A percentile compares a stretch with the other conserved stretches of the same genome.
Conservation (phyloP, 2,888 invertebrate species). For the Apoda limacodes region DNA sequence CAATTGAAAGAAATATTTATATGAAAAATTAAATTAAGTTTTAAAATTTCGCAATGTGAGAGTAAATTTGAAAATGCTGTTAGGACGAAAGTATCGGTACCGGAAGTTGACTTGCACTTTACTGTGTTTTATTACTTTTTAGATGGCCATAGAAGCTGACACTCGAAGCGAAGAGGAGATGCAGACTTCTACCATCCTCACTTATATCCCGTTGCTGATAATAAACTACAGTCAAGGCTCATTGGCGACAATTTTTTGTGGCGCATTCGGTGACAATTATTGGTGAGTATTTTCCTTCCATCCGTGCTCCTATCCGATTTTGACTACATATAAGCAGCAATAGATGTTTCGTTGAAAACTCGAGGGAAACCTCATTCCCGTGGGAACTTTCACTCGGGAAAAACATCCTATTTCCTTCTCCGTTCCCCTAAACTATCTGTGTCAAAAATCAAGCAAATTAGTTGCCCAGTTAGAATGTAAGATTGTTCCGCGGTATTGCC, state of each 20-base stretch:
- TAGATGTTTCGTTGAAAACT: no score
- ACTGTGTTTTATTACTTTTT: no score
- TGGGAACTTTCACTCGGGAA: neutral
- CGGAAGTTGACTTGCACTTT: no score
- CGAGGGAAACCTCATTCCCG: no score
- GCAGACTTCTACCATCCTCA: slow-evolving; percentile 40
- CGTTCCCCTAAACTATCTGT: neutral
- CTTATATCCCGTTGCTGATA: slow-evolving; percentile 46
- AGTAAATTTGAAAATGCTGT: no score
- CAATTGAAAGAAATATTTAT: no score
- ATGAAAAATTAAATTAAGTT: no score
- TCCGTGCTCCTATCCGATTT: no score
- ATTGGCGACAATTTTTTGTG: slow-evolving; percentile 42
- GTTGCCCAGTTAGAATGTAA: neutral
- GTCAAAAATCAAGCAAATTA: neutral
- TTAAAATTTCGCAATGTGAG: no score
- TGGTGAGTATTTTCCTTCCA: slow-evolving; percentile 39
- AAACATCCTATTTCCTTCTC: neutral
- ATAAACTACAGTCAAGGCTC: slow-evolving; percentile 50
- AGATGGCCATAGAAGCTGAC: slow-evolving; percentile 54
- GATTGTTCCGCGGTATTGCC: no score
- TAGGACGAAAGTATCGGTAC: no score
- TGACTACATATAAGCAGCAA: no score
- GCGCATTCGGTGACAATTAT: slow-evolving; percentile 66
- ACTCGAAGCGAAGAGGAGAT: slow-evolving; percentile 50